These are phyloP conservation scores for Calyptomena viridis DNA, from an alignment of 2,113 vertebrate genomes.

Conservation along the genomic window DNA sequence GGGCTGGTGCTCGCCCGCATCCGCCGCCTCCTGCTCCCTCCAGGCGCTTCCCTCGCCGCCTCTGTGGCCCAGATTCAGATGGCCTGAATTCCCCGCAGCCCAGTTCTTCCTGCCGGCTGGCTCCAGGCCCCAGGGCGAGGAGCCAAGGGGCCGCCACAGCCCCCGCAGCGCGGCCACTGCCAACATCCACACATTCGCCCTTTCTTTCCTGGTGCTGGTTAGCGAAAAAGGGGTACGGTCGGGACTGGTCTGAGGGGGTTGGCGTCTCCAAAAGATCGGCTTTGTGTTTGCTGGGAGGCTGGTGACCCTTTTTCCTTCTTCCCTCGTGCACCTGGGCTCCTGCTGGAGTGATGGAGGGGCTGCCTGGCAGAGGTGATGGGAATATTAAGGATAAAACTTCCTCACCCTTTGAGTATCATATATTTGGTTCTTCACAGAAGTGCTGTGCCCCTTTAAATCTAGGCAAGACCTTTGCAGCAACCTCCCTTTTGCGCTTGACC, in stretches of 20 bases:
- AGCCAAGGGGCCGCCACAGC: neutral
- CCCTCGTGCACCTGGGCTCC: accelerated
- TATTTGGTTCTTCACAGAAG: neutral
- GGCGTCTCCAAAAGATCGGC: accelerated
- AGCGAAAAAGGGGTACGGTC: accelerated
- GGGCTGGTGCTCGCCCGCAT: accelerated
- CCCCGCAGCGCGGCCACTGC: neutral
- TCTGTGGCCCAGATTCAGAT: neutral
- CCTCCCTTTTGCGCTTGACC: neutral
- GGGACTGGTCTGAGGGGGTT: neutral
- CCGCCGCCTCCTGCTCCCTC: neutral
- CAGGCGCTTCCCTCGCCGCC: neutral
- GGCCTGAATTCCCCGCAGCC: neutral
- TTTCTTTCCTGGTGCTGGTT: neutral
- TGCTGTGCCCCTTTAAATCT: neutral
- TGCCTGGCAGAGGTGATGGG: neutral
- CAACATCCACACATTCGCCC: neutral
- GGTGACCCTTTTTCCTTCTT: neutral
- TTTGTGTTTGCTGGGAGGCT: neutral
- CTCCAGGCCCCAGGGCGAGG: accelerated
- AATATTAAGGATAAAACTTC: neutral
- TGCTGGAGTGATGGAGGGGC: accelerated
- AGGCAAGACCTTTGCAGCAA: neutral
- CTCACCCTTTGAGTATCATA: neutral
- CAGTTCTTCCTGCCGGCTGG: neutral